Base-by-base conservation (phyloP, 2,888 invertebrate genomes). In the Xiphydria camelus region DNA sequence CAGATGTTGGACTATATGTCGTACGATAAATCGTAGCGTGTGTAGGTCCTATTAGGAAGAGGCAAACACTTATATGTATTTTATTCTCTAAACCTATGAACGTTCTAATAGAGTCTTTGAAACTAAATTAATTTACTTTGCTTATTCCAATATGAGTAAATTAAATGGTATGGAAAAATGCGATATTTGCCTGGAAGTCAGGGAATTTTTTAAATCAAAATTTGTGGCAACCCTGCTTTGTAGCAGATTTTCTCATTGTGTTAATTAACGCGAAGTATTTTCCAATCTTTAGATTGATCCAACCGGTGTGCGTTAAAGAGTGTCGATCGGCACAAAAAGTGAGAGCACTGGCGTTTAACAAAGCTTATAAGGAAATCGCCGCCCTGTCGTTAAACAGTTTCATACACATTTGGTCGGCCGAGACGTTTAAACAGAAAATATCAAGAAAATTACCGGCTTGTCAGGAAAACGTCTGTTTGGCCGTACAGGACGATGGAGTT, bases 381-480 rank as follows among this genome's bases (percentile, higher is more conserved):
- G 93, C 93, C 6, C 79, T 96, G 2, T 94, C 94, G 0, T 79
- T 95, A 6, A 96, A 96, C 77, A 94, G 94, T 1, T 94, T 89
- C 76, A 91, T 96, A 70, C 95, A 96, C 78, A 87, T 95, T 60
- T 95, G 94, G 86, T 91, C 87, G 78, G 91, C 93, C 0, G 88
- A 91, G 75, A 87, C 86, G 7, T 94, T 95, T 76, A 84, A 85
- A 49, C 94, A 94, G 73, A 92, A 89, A 69, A 82, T 91, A 61
- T 91, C 91, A 4, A 79, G 90, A 42, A 92, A 92, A 75, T 79
- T 96, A 66, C 92, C 91, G 1, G 91, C 92, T 46, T 88, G 89
- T 51, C 89, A 91, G 76, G 96, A 96, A 76, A 94, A 94, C 71
- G 95, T 95, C 22, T 96, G 96, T 68, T 82, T 96, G 64, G 89